Evolutionary conservation across 2,888 invertebrate species (phyloP).

Genomic region (Andrena haemorrhoa): DNA sequence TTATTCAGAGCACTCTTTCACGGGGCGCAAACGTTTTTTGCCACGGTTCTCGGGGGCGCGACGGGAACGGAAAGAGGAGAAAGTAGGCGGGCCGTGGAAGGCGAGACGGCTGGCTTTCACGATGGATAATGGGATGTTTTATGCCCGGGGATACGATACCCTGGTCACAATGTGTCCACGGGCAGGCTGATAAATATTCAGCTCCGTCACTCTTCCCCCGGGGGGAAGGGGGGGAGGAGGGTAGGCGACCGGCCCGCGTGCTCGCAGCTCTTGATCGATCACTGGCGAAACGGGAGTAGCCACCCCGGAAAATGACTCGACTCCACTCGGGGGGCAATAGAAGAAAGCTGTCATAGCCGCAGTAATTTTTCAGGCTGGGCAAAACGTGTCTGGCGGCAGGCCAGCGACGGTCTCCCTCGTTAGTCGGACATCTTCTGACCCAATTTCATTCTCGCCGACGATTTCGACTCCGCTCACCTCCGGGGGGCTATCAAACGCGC

Average conservation of each 20-base stretch:
- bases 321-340: slow-evolving; percentile 20
- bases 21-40: slow-evolving; percentile 11
- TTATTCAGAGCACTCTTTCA: slow-evolving; percentile 4
- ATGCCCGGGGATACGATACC: slow-evolving; percentile 65
- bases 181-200: slow-evolving; percentile 74
- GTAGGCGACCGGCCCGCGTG: slow-evolving; percentile 23
- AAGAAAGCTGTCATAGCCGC: slow-evolving; percentile 55
- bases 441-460: slow-evolving; percentile 47
- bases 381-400: slow-evolving; percentile 39
- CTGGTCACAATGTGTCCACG: slow-evolving; percentile 51
- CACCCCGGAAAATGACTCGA: slow-evolving; percentile 26
- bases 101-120: slow-evolving; percentile 65
- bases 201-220: slow-evolving; percentile 55
- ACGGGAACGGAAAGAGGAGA: slow-evolving; percentile 6
- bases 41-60: background rate
- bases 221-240: slow-evolving; percentile 4
- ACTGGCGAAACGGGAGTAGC: slow-evolving; percentile 25
- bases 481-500: background rate
- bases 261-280: slow-evolving; percentile 70
- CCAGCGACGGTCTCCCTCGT: slow-evolving; percentile 24
- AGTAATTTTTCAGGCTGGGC: slow-evolving; percentile 37
- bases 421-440: slow-evolving; percentile 36
- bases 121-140: slow-evolving; percentile 75
- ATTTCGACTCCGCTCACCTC: slow-evolving; percentile 8
- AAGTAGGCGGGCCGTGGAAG: slow-evolving; percentile 47